Conservation (phyloP, 1,140 invertebrate species). For the Zaprionus vittiger region DNA sequence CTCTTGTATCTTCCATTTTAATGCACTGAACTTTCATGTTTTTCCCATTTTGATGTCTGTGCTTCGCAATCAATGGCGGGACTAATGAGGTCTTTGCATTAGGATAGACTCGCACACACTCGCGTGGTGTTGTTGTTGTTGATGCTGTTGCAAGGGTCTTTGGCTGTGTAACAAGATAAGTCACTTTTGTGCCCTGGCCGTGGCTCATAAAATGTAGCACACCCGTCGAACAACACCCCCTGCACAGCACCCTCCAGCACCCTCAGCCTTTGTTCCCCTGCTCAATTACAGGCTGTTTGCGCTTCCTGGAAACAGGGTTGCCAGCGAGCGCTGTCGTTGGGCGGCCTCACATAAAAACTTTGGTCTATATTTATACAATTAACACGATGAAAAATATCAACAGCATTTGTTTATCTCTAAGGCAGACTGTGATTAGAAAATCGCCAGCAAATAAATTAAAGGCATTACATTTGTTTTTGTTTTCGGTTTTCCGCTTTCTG, state of each 20-base stretch:
- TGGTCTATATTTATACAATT: conserved; percentile 80
- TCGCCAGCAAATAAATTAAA: conserved; percentile 75
- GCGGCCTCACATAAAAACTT: conserved; percentile 70
- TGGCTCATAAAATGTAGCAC: conserved; percentile 71
- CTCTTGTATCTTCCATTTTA: neutral
- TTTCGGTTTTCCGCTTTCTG: conserved; percentile 30
- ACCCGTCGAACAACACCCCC: conserved; percentile 16
- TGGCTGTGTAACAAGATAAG: conserved; percentile 68
- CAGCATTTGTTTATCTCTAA: conserved; percentile 74
- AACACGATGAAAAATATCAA: conserved; percentile 62
- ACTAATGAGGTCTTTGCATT: conserved; percentile 32
- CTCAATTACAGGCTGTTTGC: conserved; percentile 67
- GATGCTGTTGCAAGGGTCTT: conserved; percentile 13
- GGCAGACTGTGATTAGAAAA: conserved; percentile 72
- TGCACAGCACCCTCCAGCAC: neutral
- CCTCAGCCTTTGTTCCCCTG: neutral
- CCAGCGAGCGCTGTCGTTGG: too few species aligned
- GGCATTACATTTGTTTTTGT: conserved; percentile 48
- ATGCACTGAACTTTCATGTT: neutral
- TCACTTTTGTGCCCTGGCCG: conserved; percentile 59
- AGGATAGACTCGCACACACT: conserved; percentile 12
- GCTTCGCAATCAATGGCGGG: conserved; percentile 13
- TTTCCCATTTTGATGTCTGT: conserved; percentile 23
- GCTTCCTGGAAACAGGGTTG: conserved; percentile 64
- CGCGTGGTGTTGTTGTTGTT: conserved; percentile 8